Base-by-base conservation (phyloP, 2,797 vertebrate species). In the Alosa sapidissima region DNA sequence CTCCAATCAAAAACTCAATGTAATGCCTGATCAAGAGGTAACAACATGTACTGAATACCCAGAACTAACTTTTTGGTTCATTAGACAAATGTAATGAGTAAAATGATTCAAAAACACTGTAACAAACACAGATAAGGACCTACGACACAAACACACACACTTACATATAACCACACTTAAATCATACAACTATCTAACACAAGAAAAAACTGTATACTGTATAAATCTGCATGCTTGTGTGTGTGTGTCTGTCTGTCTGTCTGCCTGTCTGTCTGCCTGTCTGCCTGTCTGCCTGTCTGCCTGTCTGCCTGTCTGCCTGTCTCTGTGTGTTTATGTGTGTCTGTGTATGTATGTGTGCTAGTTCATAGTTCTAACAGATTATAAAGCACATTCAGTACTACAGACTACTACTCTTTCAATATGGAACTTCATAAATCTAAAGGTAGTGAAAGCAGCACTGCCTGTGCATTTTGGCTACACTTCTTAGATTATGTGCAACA, bases 1-100 rank as follows among this genome's bases (percentile, higher is more conserved):
- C 45, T 45, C 41, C 19, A 78, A 78, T 78, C 14, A 45, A 47
- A 78, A 14, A 78, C 72, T 7, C 36, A 45, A 78, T 78, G 41
- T 21, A 47, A 21, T 78, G 72, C 19, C 72, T 21, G 41, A 78
- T 36, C 36, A 19, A 78, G 72, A 78, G 41, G 36, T 78, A 45
- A 45, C 72, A 78, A 36, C 16, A 78, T 78, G 36, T 78, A 16
- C 36, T 78, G 16, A 21, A 47, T 6, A 78, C 19, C 41, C 72
- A 19, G 36, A 78, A 19, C 72, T 78, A 21, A 78, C 41, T 58
- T 81, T 51, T 58, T 49, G 72, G 21, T 49, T 81, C 47, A 49
- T 62, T 45, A 45, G 45, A 28, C 19, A 85, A 68, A 84, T 84
- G 68, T 78, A 78, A 41, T 55, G 51, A 28, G 72, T 7, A 19